These are phyloP conservation scores for Drosophila truncata DNA, from an alignment of 1,140 invertebrate genomes.

Conservation along the genomic window DNA sequence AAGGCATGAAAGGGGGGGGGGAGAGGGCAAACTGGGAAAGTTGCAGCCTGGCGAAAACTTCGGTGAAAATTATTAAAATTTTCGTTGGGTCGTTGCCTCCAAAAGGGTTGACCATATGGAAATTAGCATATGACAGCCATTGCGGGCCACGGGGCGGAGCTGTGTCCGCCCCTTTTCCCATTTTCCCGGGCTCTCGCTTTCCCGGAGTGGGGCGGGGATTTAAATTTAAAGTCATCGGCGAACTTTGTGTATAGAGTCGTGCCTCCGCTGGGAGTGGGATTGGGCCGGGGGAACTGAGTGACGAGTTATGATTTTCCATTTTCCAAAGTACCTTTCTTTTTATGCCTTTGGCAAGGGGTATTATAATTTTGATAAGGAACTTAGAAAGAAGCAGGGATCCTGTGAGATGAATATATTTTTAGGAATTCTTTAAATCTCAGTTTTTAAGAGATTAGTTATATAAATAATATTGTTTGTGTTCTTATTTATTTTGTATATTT, in stretches of 20 bases:
- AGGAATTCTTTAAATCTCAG: not conserved
- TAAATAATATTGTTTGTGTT: not conserved
- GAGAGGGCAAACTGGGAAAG: slow-evolving; percentile 37
- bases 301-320: slow-evolving; percentile 76
- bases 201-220: slow-evolving; percentile 29
- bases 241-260: slow-evolving; percentile 63
- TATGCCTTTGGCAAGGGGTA: slow-evolving; percentile 1
- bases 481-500: not conserved
- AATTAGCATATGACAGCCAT: slow-evolving; percentile 82
- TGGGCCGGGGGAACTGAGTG: slow-evolving; percentile 31
- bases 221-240: slow-evolving; percentile 64
- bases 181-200: not conserved
- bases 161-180: not conserved
- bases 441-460: not conserved
- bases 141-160: slow-evolving; percentile 13
- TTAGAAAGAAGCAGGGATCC: not conserved
- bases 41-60: slow-evolving; percentile 70
- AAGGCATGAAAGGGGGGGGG: slow-evolving; percentile 25
- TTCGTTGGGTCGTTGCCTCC: slow-evolving; percentile 64
- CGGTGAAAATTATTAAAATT: slow-evolving; percentile 81
- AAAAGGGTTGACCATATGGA: slow-evolving; percentile 83
- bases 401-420: not conserved
- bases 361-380: too few species aligned
- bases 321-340: slow-evolving; percentile 47
- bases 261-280: slow-evolving; percentile 21